Evolutionary conservation across 2,797 vertebrate genomes (phyloP).

Genomic region (Eospalax fontanierii): DNA sequence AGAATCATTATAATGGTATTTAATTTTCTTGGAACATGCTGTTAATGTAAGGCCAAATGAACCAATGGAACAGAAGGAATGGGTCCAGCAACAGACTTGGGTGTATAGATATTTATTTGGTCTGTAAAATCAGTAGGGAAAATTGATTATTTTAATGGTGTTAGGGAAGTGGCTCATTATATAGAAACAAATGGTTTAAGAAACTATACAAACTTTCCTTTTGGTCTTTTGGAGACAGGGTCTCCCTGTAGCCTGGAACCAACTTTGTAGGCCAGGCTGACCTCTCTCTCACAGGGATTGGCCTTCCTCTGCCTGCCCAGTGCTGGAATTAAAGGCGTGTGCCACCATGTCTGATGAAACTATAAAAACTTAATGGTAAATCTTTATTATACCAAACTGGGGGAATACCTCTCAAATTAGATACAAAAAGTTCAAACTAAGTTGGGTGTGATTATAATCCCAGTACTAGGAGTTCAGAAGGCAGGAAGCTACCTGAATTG

Average conservation of each 20-base stretch:
- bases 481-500: neutral
- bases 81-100: neutral
- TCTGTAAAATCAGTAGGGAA: neutral
- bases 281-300: too few species aligned
- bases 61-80: neutral
- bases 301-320: too few species aligned
- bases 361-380: conserved; percentile 2
- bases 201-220: neutral
- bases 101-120: neutral
- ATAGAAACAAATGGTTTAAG: conserved; percentile 26
- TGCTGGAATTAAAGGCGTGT: too few species aligned
- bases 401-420: conserved; percentile 34
- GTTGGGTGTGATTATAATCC: neutral
- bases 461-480: neutral
- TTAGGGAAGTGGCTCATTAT: neutral
- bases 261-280: too few species aligned
- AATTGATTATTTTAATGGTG: neutral
- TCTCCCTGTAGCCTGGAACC: too few species aligned
- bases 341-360: neutral
- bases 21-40: neutral
- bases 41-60: neutral
- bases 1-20: neutral
- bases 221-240: too few species aligned
- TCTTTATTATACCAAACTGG: neutral
- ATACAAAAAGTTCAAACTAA: neutral